Evolutionary conservation across 2,888 invertebrate genomes (phyloP).

Genomic region (Subacronicta megacephala): DNA sequence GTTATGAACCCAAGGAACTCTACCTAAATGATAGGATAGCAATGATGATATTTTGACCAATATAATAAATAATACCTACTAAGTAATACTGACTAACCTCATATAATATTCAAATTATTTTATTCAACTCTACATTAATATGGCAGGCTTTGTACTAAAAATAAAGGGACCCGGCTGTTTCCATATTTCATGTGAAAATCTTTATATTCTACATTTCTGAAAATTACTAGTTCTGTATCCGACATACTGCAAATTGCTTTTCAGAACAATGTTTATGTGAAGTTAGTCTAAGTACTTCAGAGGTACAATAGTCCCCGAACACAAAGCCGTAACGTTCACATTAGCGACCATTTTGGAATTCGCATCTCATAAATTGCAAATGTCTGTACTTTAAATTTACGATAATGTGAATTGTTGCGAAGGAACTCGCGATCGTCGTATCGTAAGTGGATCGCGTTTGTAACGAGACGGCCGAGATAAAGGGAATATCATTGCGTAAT

Average conservation of each 20-base stretch:
- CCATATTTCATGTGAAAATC: too few species aligned
- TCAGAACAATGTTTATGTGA: constrained; percentile 19
- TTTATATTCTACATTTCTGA: too few species aligned
- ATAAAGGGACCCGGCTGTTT: too few species aligned
- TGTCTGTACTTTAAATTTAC: constrained; percentile 57
- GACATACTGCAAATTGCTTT: constrained; percentile 8
- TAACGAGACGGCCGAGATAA: constrained; percentile 53
- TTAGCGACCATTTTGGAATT: constrained; percentile 47
- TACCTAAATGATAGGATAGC: too few species aligned
- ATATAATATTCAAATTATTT: too few species aligned
- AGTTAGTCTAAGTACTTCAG: constrained; percentile 20
- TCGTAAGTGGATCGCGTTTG: constrained; percentile 54
- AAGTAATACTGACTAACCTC: too few species aligned
- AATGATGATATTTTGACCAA: too few species aligned
- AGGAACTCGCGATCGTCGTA: constrained; percentile 49
- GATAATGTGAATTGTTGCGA: constrained; percentile 57
- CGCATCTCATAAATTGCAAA: constrained; percentile 53
- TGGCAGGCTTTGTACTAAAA: too few species aligned
- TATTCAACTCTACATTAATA: too few species aligned
- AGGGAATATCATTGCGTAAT: constrained; percentile 52
- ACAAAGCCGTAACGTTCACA: constrained; percentile 44
- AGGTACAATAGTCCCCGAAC: constrained; percentile 26
- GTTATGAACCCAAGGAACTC: constrained; percentile 22
- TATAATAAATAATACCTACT: too few species aligned
- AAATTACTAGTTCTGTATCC: constrained; percentile 11